Evolutionary conservation across 2,113 vertebrate genomes (phyloP).

Genomic region (Podarcis muralis): DNA sequence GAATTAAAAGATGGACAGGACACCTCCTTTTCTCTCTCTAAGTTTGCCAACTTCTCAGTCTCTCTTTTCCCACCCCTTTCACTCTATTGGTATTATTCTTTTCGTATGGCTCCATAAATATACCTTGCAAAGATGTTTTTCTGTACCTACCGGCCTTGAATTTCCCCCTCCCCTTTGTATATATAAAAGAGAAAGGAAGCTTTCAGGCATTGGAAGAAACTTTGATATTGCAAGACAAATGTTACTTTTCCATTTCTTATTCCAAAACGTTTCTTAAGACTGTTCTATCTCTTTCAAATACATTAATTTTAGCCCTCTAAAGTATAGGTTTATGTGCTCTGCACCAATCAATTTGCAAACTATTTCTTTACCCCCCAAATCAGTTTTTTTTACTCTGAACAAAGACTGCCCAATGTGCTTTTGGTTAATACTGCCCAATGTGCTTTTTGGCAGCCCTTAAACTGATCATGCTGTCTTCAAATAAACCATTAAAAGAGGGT

Average conservation of each 20-base stretch:
- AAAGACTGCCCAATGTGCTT: not conserved
- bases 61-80: not conserved
- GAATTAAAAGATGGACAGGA: not conserved
- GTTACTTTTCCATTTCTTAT: not conserved
- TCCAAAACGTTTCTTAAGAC: not conserved
- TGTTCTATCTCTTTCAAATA: not conserved
- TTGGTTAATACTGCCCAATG: not conserved
- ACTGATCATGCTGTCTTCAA: not conserved
- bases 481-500: not conserved
- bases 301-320: not conserved
- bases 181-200: not conserved
- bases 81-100: no score
- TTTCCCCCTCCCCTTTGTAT: not conserved
- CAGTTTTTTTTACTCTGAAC: not conserved
- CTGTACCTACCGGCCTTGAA: not conserved
- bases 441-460: not conserved
- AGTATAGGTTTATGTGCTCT: not conserved
- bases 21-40: not conserved
- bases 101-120: not conserved
- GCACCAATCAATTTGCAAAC: not conserved
- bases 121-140: not conserved
- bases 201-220: not conserved
- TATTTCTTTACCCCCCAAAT: not conserved
- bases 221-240: not conserved
- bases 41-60: not conserved